phyloP scores from a whole-genome alignment of 2,797 vertebrate genomes.

The Phrynocephalus guinanensis region DNA sequence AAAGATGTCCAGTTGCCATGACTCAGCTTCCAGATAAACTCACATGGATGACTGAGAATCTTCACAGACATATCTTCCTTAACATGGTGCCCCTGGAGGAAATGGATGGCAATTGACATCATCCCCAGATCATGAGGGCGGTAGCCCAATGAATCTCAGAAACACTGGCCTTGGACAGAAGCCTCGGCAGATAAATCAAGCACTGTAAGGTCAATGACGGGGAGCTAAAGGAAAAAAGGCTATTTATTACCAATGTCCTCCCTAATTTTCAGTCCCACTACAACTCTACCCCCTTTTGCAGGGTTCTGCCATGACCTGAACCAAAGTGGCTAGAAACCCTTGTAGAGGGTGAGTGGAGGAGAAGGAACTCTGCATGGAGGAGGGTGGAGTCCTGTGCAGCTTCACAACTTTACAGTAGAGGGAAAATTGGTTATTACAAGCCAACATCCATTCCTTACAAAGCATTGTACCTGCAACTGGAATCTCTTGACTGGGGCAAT shows the following conservation, averaged over 20 bases:
- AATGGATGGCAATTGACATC: neutral
- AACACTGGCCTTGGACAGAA: neutral
- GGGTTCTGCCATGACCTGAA: no score
- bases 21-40: no score
- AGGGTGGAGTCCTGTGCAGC: no score
- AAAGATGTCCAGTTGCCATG: no score
- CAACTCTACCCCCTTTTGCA: no score
- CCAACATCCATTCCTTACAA: slow-evolving; percentile 27
- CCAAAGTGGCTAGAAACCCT: no score
- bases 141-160: neutral
- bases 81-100: neutral
- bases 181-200: slow-evolving; percentile 48
- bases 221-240: slow-evolving; percentile 12
- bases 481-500: neutral
- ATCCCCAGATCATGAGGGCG: neutral
- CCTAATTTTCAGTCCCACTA: no score
- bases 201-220: slow-evolving; percentile 20
- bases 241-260: neutral
- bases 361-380: no score
- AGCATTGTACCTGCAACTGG: slow-evolving; percentile 20
- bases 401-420: no score
- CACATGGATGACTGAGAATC: no score
- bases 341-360: no score
- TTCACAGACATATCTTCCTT: neutral
- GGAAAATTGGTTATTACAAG: neutral